Evolutionary conservation across 1,140 invertebrate genomes (phyloP), one percentile per base, ranked within the genome.

Genomic region (Cyclina sinensis): DNA sequence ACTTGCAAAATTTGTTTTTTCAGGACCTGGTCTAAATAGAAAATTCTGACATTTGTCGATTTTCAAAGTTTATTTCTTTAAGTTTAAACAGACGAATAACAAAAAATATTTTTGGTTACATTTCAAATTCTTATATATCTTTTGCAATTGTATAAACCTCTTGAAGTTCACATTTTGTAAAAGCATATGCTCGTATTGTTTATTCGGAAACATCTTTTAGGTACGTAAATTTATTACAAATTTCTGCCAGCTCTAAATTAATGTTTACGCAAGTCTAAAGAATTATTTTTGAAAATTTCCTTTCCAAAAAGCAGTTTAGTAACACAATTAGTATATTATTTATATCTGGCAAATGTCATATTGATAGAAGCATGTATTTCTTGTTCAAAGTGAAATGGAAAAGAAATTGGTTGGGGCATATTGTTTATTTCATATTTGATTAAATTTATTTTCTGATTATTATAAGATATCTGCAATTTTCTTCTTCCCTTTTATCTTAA

Each of bases 391-490:
- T 24, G 74, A 87, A 87, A 87, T 87, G 85, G 73, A 65, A 87
- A 87, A 87, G 74, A 87, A 87, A 87, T 87, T 87, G 57, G 85
- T 70, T n/a, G 35, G 76, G 85, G 85, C 85, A 87, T 87, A 87
- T 87, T 87, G 85, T 87, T 87, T 87, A 87, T 87, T 87, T 87
- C 85, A 87, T 87, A 87, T 87, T 80, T 87, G 85, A 87, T 87
- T 87, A 87, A 87, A 87, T 87, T 87, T 87, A 87, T 80, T 87
- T 80, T 70, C 57, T 70, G 85, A 87, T 87, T 87, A 87, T 70
- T 59, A 80, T 32, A 43, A 48, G 51, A 39, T 51, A 54, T 76
- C 70, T 73, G 74, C 70, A 46, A n/a, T 48, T 14, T 39, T 37
- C 39, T 27, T n/a, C 18, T 24, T 79, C 54, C 27, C 85, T 87